Percentiles rank a stretch among this genome's conserved stretches.
phyloP scores from a whole-genome alignment of 2,888 invertebrate species.

The Gymnocheta viridis region DNA sequence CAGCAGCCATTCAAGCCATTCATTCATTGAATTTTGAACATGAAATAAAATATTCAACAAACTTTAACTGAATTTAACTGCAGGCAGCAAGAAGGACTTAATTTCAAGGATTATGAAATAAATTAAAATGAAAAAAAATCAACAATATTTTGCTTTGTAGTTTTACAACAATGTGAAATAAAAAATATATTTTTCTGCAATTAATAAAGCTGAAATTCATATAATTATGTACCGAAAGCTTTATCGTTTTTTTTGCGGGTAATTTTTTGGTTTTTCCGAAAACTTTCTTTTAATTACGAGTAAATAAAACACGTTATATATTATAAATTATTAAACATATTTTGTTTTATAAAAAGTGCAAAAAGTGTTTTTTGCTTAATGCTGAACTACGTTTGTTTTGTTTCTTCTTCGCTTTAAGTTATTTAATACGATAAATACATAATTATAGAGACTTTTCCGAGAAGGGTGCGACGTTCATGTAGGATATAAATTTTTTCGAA shows the following conservation, averaged over 20 bases:
- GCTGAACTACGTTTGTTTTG: not conserved
- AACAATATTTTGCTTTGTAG: slow-evolving; percentile 5
- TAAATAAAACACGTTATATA: not conserved
- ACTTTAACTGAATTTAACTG: slow-evolving; percentile 56
- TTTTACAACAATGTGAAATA: slow-evolving; percentile 22
- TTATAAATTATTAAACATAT: not conserved
- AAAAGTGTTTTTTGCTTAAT: not conserved
- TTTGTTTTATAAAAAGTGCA: not conserved
- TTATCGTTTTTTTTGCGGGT: too few relatives aligned
- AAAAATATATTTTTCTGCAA: not conserved
- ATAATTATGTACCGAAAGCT: not conserved
- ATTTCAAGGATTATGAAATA: slow-evolving; percentile 60
- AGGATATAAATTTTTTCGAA: too few relatives aligned
- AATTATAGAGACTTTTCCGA: too few relatives aligned
- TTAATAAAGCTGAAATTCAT: not conserved
- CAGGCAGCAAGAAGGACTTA: slow-evolving; percentile 57
- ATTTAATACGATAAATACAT: too few relatives aligned
- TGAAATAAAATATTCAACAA: slow-evolving; percentile 57
- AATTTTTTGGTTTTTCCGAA: not conserved
- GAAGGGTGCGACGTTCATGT: too few relatives aligned
- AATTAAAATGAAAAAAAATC: slow-evolving; percentile 23
- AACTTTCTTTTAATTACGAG: not conserved
- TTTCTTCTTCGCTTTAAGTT: not conserved
- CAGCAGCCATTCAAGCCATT: slow-evolving; percentile 39
- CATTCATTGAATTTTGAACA: slow-evolving; percentile 55